Evolutionary conservation across 2,888 invertebrate species (phyloP), one percentile per base, ranked within the genome.

Genomic region (Eurytoma californica): DNA sequence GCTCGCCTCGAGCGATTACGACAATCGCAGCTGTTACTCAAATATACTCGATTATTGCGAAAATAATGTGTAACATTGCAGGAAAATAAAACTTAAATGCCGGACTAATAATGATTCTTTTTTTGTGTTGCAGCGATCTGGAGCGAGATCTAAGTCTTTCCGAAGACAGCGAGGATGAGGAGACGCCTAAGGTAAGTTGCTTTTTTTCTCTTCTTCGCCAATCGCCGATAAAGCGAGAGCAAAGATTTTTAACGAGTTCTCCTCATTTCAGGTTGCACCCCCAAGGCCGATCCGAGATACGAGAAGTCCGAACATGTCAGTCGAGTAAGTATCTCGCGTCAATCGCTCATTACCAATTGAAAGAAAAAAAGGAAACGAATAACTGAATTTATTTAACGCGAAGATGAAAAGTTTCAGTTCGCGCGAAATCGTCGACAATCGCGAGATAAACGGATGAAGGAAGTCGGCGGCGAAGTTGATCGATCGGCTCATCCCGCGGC

Each of bases 101-200:
- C 39, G 9, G 39, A 39, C 39, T 9, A n/a, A 47, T 4, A 20
- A 4, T 16, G 28, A 4, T 5, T 61, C 18, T n/a, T 53, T 69
- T 85, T 85, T 85, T 83, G 75, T 83, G 83, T 91, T 91, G n/a
- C 90, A 92, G 93, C 72, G 92, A 92, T 85, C 89, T 94, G 83
- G 89, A 92, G 84, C 93, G 94, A 88, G 95, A 96, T 91, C 92
- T 96, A 84, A 93, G 93, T 80, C 90, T 96, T 79, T 95, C 96
- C 20, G 96, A 92, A 82, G 92, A 95, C 89, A 96, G 95, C 86
- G 96, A 96, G 85, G 95, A 96, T 86, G 95, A 95, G 76, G 76
- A 76, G 3, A 51, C 74, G 14, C 75, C 77, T 24, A 80, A 72
- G 66, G 72, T 68, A 53, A 16, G 14, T 20, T 47, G 2, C 16